phyloP scores from a whole-genome alignment of 2,113 vertebrate genomes.

The Phalacrocorax carbo region DNA sequence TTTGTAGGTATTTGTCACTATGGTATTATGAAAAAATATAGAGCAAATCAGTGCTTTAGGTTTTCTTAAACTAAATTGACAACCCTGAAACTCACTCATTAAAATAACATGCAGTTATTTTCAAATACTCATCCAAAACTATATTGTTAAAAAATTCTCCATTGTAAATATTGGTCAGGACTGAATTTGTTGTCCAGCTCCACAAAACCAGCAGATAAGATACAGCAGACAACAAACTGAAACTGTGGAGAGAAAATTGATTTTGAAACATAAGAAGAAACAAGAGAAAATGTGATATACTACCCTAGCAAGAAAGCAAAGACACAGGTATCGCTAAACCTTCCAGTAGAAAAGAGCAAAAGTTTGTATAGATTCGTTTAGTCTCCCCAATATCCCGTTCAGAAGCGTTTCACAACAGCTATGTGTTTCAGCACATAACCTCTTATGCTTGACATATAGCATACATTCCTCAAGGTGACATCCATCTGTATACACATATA shows the following conservation, averaged over 20 bases:
- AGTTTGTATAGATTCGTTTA: neutral
- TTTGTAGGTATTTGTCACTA: neutral
- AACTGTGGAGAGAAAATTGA: conserved; percentile 14
- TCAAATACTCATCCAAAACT: neutral
- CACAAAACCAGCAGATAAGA: neutral
- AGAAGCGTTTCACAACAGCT: neutral
- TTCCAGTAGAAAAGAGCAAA: neutral
- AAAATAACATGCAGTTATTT: neutral
- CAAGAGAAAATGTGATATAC: neutral
- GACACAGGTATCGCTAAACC: neutral
- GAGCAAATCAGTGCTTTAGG: neutral
- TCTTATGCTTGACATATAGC: neutral
- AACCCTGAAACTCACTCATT: neutral
- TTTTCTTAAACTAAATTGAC: neutral
- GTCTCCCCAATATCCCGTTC: neutral
- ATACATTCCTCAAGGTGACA: neutral
- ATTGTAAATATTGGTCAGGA: neutral
- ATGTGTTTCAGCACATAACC: neutral
- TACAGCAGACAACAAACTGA: neutral
- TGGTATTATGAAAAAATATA: neutral
- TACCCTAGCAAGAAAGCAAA: neutral
- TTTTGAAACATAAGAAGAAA: conserved; percentile 32
- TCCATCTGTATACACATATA: neutral
- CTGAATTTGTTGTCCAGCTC: neutral
- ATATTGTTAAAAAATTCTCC: neutral